Conservation (phyloP, 2,797 vertebrate genomes). For the Dicrostonyx torquatus region DNA sequence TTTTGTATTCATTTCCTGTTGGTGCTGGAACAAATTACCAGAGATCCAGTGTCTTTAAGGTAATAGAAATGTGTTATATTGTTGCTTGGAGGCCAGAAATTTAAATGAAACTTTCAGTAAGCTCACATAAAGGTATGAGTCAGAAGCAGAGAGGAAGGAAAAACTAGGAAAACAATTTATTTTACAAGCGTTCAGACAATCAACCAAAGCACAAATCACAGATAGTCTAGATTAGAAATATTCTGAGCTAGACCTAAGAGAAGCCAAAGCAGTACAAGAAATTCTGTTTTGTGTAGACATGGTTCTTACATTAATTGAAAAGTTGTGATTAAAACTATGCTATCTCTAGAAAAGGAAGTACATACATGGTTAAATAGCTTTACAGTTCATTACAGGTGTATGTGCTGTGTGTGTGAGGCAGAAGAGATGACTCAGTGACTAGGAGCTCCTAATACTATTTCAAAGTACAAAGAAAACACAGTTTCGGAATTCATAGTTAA, state of each 20-base stretch:
- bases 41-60: neutral
- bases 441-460: neutral
- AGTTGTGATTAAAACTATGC: conserved; percentile 19
- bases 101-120: neutral
- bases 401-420: neutral
- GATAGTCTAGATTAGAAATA: neutral
- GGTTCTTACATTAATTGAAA: conserved; percentile 22
- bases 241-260: neutral
- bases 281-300: neutral
- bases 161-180: neutral
- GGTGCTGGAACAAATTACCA: neutral
- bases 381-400: neutral
- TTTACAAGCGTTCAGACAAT: conserved; percentile 23
- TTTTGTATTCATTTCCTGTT: conserved; percentile 35
- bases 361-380: neutral
- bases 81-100: neutral
- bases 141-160: neutral
- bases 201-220: neutral
- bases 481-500: neutral
- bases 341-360: neutral
- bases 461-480: neutral
- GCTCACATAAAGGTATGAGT: neutral
- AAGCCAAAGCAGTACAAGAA: neutral
- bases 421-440: neutral
- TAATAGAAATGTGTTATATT: neutral